Evolutionary conservation across 30 jellyfish, hydroid and myxozoan species (phyloP).

Genomic region (Calvadosia cruxmelitensis): DNA sequence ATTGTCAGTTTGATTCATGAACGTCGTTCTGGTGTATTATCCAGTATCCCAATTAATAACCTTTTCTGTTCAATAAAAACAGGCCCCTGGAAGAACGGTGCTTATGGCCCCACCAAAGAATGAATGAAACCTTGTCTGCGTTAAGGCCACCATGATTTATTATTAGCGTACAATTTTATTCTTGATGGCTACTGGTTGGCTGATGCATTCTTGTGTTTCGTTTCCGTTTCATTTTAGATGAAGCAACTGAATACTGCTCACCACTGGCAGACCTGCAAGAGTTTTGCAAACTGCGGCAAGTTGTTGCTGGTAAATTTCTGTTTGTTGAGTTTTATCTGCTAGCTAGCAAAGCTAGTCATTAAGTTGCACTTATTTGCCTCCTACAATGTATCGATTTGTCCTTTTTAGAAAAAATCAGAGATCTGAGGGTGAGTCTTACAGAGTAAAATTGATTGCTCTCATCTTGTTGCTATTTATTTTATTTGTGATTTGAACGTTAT

Average conservation of each 20-base stretch:
- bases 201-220: too few species aligned
- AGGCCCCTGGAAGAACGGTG: too few species aligned
- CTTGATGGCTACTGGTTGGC: not conserved
- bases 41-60: too few species aligned
- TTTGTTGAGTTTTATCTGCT: constrained; percentile 1
- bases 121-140: not conserved
- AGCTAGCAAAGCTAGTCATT: too few species aligned
- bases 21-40: too few species aligned
- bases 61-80: too few species aligned
- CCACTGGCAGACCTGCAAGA: constrained; percentile 77
- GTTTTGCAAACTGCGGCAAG: constrained; percentile 44
- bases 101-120: too few species aligned
- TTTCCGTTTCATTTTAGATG: constrained; percentile 25
- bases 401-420: constrained; percentile 50
- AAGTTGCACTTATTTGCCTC: too few species aligned
- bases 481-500: not conserved
- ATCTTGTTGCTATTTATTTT: not conserved
- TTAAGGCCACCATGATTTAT: not conserved
- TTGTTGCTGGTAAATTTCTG: constrained; percentile 84
- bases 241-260: constrained; percentile 66
- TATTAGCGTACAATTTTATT: not conserved
- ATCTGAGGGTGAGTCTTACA: constrained; percentile 41
- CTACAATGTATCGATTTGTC: too few species aligned
- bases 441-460: too few species aligned
- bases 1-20: too few species aligned